These are phyloP conservation scores for Dioctria rufipes DNA, from an alignment of 2,888 invertebrate genomes.

Conservation along the genomic window DNA sequence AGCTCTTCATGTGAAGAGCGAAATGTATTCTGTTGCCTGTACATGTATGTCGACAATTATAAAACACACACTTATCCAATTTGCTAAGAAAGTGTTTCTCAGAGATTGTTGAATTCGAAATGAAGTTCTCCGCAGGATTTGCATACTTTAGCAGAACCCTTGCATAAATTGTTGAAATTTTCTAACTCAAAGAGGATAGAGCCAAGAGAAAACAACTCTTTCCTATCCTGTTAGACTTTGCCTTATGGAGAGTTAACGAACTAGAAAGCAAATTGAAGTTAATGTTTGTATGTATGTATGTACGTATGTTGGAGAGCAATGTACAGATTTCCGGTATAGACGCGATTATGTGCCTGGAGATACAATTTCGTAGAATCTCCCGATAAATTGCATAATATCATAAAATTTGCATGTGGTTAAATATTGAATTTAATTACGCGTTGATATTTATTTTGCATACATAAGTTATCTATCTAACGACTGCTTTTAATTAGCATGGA, in stretches of 20 bases:
- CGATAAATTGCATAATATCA: conserved; percentile 38
- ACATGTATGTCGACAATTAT: neutral
- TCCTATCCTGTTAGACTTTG: conserved; percentile 29
- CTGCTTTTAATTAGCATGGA: no score
- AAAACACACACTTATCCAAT: conserved; percentile 7
- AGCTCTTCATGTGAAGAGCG: no score
- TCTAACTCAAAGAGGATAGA: neutral
- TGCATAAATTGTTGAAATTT: conserved; percentile 18
- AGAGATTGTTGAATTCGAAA: conserved; percentile 16
- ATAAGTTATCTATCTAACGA: no score
- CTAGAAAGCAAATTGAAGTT: conserved; percentile 52
- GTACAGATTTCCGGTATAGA: conserved; percentile 18
- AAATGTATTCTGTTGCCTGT: no score
- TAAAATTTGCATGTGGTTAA: conserved; percentile 12
- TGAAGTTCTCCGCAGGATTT: conserved; percentile 10
- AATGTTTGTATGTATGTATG: conserved; percentile 12
- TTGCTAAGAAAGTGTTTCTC: conserved; percentile 17
- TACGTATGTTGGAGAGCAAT: conserved; percentile 6
- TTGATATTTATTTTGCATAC: neutral
- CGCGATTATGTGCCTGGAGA: conserved; percentile 37
- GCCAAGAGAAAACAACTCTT: conserved; percentile 44
- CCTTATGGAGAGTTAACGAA: conserved; percentile 49
- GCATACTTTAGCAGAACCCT: conserved; percentile 12
- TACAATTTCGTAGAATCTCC: conserved; percentile 17
- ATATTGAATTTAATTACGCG: conserved; percentile 23